Base-by-base conservation (phyloP, 2,888 invertebrate species). In the Petrophora chlorosata region DNA sequence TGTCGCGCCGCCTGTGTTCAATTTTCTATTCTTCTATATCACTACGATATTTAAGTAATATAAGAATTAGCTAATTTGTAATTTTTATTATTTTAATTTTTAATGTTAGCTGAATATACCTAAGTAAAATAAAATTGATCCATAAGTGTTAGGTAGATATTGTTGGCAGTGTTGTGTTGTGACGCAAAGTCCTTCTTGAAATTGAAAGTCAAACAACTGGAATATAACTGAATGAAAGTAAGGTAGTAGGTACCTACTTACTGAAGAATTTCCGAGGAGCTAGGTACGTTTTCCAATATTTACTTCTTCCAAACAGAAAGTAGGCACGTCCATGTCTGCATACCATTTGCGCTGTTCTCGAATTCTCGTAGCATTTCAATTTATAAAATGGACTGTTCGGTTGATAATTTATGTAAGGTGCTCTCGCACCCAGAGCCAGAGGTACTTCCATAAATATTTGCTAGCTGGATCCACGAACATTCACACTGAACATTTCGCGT, bases 331-430 rank as follows among this genome's bases (percentile, higher is more conserved):
- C 34, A 32, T 22, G 39, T 55, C 59, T 56, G 42, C 45, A 55
- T 62, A 53, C 55, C 49, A 55, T 53, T 60, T 53, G 13, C 40
- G 26, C 38, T 26, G 28, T 30, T 50, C 19, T 33, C 28, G 42
- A 41, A 63, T 65, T 67, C 56, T 34, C 36, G 39, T 56, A 53
- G 56, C 63, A 62, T 70, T 70, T 66, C 68, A 68, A 73, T 75
- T 70, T 68, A 59, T 62, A 56, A 70, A 72, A 73, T 73, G 65
- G 69, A 58, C 58, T 59, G 50, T 55, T 59, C 59, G 52, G 55
- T 58, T 65, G 53, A 59, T 75, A 59, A 67, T 67, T 65, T 67
- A 73, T 67, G 61, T 61, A 66, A 38, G 46, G 40, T 49, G 47
- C 50, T 46, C 35, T 44, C 35, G 12, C 40, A 42, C 39, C 25